Conservation (phyloP, 2,113 vertebrate species). For the Calidris pugnax region DNA sequence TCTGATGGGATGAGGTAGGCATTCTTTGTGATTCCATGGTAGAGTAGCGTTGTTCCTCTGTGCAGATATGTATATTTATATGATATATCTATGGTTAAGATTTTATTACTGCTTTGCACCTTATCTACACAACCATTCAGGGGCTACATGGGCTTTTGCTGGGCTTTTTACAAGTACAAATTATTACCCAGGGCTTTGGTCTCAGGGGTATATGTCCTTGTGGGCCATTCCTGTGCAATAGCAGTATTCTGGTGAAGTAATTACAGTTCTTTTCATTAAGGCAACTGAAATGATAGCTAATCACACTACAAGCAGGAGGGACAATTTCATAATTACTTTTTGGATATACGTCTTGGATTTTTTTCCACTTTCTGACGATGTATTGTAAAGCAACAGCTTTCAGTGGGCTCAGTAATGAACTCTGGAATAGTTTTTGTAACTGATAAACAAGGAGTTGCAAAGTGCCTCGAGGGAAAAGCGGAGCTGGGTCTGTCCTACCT, state of each 20-base stretch:
- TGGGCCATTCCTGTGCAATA: neutral
- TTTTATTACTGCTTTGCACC: neutral
- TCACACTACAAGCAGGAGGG: neutral
- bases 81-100: neutral
- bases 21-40: neutral
- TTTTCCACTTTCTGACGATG: neutral
- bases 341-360: neutral
- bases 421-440: neutral
- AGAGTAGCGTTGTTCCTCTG: neutral
- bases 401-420: neutral
- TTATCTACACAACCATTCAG: accelerated
- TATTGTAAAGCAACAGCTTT: neutral
- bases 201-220: neutral
- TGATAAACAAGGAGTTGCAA: neutral
- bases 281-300: neutral
- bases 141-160: too few relatives aligned
- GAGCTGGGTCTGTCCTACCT: neutral
- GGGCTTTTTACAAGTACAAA: neutral
- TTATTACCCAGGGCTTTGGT: neutral
- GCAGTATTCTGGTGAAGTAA: neutral
- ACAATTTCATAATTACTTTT: neutral
- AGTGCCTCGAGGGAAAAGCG: neutral
- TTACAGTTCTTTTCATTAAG: neutral
- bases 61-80: neutral
- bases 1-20: too few relatives aligned